These are phyloP conservation scores for Leucania comma DNA, from an alignment of 2,888 invertebrate genomes.

Conservation along the genomic window DNA sequence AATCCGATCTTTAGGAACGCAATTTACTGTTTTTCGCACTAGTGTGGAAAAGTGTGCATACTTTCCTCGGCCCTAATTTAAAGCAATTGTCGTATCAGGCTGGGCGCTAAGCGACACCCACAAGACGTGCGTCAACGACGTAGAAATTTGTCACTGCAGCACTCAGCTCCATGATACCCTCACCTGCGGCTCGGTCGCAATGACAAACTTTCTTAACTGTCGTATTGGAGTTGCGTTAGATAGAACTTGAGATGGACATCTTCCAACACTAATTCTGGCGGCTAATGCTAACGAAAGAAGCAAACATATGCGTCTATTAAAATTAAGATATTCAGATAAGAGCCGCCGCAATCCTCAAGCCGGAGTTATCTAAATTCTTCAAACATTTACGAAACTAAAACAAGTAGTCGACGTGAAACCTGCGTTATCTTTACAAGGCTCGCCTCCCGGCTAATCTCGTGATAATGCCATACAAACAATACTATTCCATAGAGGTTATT, in stretches of 20 bases:
- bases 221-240: too few relatives aligned
- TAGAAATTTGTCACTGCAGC: too few relatives aligned
- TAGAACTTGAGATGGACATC: conserved; percentile 30
- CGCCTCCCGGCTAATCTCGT: conserved; percentile 73
- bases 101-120: too few relatives aligned
- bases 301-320: conserved; percentile 49
- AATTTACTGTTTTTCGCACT: too few relatives aligned
- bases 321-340: conserved; percentile 60
- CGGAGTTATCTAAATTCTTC: conserved; percentile 67
- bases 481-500: conserved; percentile 70
- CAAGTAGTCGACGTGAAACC: conserved; percentile 67
- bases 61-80: too few relatives aligned
- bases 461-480: conserved; percentile 74
- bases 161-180: too few relatives aligned
- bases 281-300: conserved; percentile 24
- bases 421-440: conserved; percentile 75
- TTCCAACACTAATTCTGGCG: conserved; percentile 1
- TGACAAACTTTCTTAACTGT: too few relatives aligned
- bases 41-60: too few relatives aligned
- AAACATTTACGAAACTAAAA: conserved; percentile 78
- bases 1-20: too few relatives aligned
- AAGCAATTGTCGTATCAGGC: too few relatives aligned
- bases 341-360: conserved; percentile 45
- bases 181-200: too few relatives aligned
- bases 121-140: too few relatives aligned